These are phyloP conservation scores for Andrena bicolor DNA, from an alignment of 2,888 invertebrate genomes.

Conservation along the genomic window DNA sequence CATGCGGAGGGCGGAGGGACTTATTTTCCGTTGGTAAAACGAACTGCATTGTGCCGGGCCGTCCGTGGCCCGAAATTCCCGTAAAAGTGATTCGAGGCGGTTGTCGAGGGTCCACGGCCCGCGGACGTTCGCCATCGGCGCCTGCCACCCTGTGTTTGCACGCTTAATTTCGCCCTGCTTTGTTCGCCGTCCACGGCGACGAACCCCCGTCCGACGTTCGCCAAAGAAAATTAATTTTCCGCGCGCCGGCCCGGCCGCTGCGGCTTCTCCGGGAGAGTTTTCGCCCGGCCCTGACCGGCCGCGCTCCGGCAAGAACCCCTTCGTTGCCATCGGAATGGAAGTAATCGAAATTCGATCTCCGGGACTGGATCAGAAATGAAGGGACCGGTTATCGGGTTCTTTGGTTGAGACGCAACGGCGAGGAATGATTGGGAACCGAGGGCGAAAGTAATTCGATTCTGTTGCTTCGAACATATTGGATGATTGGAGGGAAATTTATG, in stretches of 20 bases:
- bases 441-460: slow-evolving; percentile 62
- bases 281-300: background rate
- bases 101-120: background rate
- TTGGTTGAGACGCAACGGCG: slow-evolving; percentile 38
- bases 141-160: slow-evolving; percentile 27
- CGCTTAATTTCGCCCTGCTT: slow-evolving; percentile 39
- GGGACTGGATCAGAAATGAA: slow-evolving; percentile 42
- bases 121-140: background rate
- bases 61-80: slow-evolving; percentile 31
- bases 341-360: slow-evolving; percentile 57
- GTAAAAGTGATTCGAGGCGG: slow-evolving; percentile 9
- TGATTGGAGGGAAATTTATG: slow-evolving; percentile 60
- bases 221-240: slow-evolving; percentile 53
- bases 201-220: background rate
- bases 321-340: slow-evolving; percentile 41
- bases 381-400: slow-evolving; percentile 53
- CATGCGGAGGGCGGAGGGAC: slow-evolving; percentile 7
- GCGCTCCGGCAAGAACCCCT: background rate
- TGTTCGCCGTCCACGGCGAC: slow-evolving; percentile 2
- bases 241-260: background rate
- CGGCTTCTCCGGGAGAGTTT: slow-evolving; percentile 16
- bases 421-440: slow-evolving; percentile 44
- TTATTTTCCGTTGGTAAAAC: slow-evolving; percentile 24
- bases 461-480: slow-evolving; percentile 57
- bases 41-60: slow-evolving; percentile 43